Conservation (phyloP, 2,797 vertebrate genomes). For the Iguana delicatissima region DNA sequence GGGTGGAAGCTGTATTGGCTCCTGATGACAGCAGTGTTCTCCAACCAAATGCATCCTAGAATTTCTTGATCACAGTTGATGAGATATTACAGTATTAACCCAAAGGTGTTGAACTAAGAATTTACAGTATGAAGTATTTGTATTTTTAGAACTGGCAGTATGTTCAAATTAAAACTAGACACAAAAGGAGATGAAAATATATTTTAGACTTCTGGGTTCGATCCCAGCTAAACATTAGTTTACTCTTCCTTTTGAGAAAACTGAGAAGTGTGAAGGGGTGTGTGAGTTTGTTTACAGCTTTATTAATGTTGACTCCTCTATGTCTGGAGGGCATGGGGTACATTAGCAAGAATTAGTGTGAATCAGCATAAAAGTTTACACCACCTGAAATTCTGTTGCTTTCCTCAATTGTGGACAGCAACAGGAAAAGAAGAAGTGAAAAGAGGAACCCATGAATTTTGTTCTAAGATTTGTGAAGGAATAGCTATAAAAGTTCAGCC, state of each 20-base stretch:
- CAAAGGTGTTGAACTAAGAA: not conserved
- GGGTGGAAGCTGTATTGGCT: not conserved
- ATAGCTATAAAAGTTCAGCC: not conserved
- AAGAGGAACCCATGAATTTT: not conserved
- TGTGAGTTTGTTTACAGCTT: not conserved
- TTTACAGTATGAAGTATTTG: not conserved
- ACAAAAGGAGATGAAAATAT: not conserved
- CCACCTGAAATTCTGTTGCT: conserved; percentile 2
- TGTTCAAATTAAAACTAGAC: not conserved
- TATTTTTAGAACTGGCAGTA: not conserved
- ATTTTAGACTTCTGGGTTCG: rapidly evolving
- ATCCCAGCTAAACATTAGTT: not conserved
- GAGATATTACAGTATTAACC: not conserved
- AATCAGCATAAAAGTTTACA: conserved; percentile 1
- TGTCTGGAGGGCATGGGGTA: not conserved
- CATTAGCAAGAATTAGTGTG: not conserved
- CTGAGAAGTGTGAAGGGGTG: not conserved
- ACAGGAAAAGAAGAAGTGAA: conserved; percentile 9
- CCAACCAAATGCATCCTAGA: not conserved
- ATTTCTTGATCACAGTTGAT: too few relatives aligned
- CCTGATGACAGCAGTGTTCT: not conserved
- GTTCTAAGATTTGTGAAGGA: not conserved
- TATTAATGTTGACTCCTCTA: not conserved
- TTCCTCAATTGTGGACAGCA: not conserved
- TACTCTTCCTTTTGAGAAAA: conserved; percentile 16